Conservation (phyloP, 92 coral and sea anemone species). For the Umimayanthus chanpuru region DNA sequence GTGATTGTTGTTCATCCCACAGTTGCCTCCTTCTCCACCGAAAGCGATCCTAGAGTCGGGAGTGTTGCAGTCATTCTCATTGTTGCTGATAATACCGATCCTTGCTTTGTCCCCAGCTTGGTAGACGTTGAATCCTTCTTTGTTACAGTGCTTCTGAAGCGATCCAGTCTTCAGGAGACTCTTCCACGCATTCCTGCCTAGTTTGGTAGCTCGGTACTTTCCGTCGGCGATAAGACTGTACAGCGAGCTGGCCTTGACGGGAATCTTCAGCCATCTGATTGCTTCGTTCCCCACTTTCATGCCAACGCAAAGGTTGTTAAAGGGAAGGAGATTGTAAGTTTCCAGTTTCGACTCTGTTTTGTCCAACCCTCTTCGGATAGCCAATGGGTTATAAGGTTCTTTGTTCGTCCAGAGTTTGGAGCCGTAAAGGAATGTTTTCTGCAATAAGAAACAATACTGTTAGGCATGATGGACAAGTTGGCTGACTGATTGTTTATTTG, state of each 20-base stretch:
- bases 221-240: constrained; percentile 45
- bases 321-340: constrained; percentile 31
- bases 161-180: constrained; percentile 22
- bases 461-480: neutral
- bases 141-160: constrained; percentile 42
- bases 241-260: constrained; percentile 35
- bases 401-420: constrained; percentile 47
- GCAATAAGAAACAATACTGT: neutral
- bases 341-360: constrained; percentile 43
- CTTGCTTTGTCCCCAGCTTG: constrained; percentile 34
- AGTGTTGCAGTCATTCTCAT: constrained; percentile 37
- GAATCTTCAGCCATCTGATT: constrained; percentile 38
- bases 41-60: constrained; percentile 55
- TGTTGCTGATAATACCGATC: constrained; percentile 51
- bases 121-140: constrained; percentile 47
- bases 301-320: constrained; percentile 45
- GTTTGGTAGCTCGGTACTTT: constrained; percentile 31
- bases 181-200: constrained; percentile 48
- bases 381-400: constrained; percentile 30
- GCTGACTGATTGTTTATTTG: no score
- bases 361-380: constrained; percentile 51
- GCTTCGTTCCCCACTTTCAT: constrained; percentile 16
- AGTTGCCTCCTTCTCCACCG: constrained; percentile 43
- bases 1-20: constrained; percentile 38
- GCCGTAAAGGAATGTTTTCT: constrained; percentile 47